Evolutionary conservation across 2,113 vertebrate species (phyloP), one percentile per base, ranked within the genome.

Genomic region (Scortum barcoo): DNA sequence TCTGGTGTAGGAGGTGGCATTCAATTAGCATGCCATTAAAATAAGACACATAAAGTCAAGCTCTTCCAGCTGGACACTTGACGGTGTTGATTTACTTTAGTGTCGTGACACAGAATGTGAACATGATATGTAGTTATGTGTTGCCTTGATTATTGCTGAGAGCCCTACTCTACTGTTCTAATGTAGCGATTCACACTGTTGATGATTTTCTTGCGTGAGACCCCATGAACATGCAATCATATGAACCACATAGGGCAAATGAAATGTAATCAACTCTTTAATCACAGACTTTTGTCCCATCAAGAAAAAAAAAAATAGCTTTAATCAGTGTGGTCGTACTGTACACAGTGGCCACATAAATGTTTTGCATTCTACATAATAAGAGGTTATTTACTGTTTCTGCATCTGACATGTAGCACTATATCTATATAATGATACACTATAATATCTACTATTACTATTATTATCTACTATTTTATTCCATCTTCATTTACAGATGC

Each of bases 181-280:
- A 60, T 13, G 19, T n/a, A 51, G 16, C 2, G 19, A 33, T 63
- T 78, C 7, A 57, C 20, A 28, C 2, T 69, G 20, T 19, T 53
- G 38, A 38, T 57, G 42, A 58, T 71, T 42, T 61, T 17, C 26
- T 56, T 56, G 22, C 60, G 76, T 77, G 8, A 48, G 20, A 26
- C 74, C 66, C 68, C 54, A 68, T 66, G 67, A 57, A 30, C 50
- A 7, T 57, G 71, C 33, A 68, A 74, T 86, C 58, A 88, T 19
- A 16, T 22, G n/a, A 86, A 36, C 78, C 46, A 42, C 80, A 79
- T 28, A 20, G 65, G 71, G 74, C 24, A 65, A 86, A 76, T 38
- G 7, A 78, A 16, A 77, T 80, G 82, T 36, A 77, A 74, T 84
- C 84, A 86, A 87, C 66, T 48, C 14, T 84, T 56, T 67, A 78